Evolutionary conservation across 2,113 vertebrate species (phyloP).

Genomic region (Rutilus rutilus): DNA sequence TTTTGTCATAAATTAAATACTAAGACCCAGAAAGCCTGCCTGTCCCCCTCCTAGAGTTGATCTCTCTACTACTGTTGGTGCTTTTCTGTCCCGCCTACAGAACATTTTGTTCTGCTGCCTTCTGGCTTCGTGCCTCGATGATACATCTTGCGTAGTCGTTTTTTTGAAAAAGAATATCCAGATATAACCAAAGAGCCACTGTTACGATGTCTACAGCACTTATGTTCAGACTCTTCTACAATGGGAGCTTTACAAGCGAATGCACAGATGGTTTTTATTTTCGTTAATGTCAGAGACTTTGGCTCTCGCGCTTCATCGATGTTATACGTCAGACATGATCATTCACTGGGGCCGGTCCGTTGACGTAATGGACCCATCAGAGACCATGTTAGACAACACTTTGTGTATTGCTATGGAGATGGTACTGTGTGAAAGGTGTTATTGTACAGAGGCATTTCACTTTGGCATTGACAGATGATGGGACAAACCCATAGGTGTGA

Average conservation of each 20-base stretch:
- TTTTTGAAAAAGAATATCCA: constrained; percentile 54
- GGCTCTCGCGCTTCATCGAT: background rate
- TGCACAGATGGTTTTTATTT: constrained; percentile 16
- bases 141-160: constrained; percentile 61
- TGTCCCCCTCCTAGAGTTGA: constrained; percentile 31
- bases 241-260: background rate
- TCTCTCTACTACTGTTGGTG: constrained; percentile 6
- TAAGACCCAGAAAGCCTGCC: constrained; percentile 32
- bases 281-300: background rate
- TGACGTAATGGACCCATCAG: background rate
- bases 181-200: constrained; percentile 21
- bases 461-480: background rate
- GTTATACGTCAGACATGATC: background rate
- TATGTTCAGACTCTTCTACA: background rate
- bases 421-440: background rate
- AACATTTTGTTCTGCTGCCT: constrained; percentile 58
- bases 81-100: constrained; percentile 48
- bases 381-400: background rate
- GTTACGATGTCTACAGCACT: background rate
- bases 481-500: background rate
- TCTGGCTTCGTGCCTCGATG: constrained; percentile 54
- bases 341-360: background rate
- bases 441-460: background rate
- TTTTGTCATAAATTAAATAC: constrained; percentile 56
- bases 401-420: background rate